Conservation (phyloP, 2,888 invertebrate genomes). For the Eledona agricola region DNA sequence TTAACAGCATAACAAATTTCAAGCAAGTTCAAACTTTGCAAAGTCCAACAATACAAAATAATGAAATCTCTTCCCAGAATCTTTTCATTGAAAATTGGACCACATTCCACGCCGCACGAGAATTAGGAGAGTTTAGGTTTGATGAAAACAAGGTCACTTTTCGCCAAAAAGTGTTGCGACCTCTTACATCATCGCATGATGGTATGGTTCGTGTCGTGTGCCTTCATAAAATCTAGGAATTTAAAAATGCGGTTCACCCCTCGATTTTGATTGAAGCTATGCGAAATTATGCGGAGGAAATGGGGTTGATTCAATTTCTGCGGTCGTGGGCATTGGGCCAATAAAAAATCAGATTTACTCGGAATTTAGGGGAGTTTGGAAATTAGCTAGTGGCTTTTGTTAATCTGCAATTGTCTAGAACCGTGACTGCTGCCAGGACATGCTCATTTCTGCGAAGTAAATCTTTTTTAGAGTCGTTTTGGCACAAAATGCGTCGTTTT, state of each 20-base stretch:
- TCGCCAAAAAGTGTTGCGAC: constrained; percentile 13
- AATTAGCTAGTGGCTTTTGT: too few species aligned
- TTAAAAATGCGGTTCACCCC: not conserved
- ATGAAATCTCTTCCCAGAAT: too few species aligned
- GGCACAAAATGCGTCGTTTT: constrained; percentile 5
- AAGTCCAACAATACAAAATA: too few species aligned
- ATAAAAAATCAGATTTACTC: not conserved
- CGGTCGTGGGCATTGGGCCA: not conserved
- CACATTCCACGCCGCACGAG: too few species aligned
- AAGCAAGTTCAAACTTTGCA: too few species aligned
- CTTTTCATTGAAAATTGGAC: too few species aligned
- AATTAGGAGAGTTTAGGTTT: too few species aligned
- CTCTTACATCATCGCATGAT: constrained; percentile 26
- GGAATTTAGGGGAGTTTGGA: too few species aligned
- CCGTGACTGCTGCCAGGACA: constrained; percentile 2
- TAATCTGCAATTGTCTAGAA: too few species aligned
- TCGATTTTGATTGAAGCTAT: not conserved
- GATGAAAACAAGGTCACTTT: constrained; percentile 12
- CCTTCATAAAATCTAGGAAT: constrained; percentile 3
- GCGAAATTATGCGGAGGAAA: constrained; percentile 3
- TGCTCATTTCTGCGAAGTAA: not conserved
- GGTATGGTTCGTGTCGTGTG: constrained; percentile 2
- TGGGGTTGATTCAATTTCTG: constrained; percentile 3
- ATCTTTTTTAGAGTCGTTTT: constrained; percentile 3
- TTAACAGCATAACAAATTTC: too few species aligned